Conservation (phyloP, 2,888 invertebrate species). For the Monopis laevigella region DNA sequence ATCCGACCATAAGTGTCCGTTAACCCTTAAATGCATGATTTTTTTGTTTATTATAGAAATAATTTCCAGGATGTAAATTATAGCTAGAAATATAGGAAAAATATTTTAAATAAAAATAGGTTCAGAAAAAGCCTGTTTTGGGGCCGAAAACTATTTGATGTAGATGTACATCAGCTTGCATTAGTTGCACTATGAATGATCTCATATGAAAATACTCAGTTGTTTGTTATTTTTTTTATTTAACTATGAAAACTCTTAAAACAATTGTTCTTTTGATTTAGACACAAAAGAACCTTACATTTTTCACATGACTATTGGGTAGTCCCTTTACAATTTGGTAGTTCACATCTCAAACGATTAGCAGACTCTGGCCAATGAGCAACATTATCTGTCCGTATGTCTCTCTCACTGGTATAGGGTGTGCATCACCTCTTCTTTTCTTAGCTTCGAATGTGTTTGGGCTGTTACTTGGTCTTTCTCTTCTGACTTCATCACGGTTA, state of each 20-base stretch:
- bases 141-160: background rate
- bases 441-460: background rate
- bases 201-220: background rate
- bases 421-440: conserved; percentile 1
- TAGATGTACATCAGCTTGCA: background rate
- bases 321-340: conserved; percentile 4
- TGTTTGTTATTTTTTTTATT: background rate
- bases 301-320: conserved; percentile 3
- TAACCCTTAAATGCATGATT: background rate
- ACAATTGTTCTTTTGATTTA: conserved; percentile 1
- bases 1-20: too few species aligned
- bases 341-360: conserved; percentile 3
- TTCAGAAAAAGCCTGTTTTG: background rate
- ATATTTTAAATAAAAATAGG: background rate
- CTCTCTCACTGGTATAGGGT: background rate
- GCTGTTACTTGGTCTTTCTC: conserved; percentile 3
- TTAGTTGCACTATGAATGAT: background rate
- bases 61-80: background rate
- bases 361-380: conserved; percentile 3
- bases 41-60: background rate
- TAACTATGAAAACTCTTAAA: conserved; percentile 2
- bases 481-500: background rate
- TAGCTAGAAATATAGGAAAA: background rate
- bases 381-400: conserved; percentile 5
- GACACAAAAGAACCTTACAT: conserved; percentile 1